Conservation (phyloP, 2,113 vertebrate genomes). For the Petrocephalus zakoni region DNA sequence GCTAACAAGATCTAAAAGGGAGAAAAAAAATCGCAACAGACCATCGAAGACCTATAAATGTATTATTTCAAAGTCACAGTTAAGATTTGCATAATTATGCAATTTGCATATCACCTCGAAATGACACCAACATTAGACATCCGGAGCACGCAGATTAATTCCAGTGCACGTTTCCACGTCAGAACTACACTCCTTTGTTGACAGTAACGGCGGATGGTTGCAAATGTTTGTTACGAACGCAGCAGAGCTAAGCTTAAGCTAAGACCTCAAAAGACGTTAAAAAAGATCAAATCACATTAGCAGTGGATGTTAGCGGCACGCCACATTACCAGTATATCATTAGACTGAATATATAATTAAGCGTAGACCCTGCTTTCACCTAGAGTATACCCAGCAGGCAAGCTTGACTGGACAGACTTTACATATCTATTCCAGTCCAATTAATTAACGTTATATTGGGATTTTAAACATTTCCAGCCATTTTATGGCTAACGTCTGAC, state of each 20-base stretch:
- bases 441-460: slow-evolving; percentile 11
- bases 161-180: not conserved
- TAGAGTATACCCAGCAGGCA: slow-evolving; percentile 1
- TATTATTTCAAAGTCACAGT: not conserved
- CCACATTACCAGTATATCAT: not conserved
- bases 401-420: not conserved
- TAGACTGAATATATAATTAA: slow-evolving; percentile 18
- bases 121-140: not conserved
- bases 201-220: not conserved
- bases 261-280: not conserved
- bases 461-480: not conserved
- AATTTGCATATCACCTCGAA: slow-evolving; percentile 5
- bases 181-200: not conserved
- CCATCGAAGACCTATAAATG: not conserved
- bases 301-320: not conserved
- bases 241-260: not conserved
- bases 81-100: not conserved
- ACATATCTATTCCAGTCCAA: slow-evolving; percentile 3
- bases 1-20: not conserved
- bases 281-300: not conserved
- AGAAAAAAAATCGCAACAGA: not conserved
- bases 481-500: not conserved
- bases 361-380: not conserved
- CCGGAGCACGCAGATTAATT: not conserved
- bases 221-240: not conserved